phyloP scores from a whole-genome alignment of 2,797 vertebrate genomes.

The Cyprinella venusta region DNA sequence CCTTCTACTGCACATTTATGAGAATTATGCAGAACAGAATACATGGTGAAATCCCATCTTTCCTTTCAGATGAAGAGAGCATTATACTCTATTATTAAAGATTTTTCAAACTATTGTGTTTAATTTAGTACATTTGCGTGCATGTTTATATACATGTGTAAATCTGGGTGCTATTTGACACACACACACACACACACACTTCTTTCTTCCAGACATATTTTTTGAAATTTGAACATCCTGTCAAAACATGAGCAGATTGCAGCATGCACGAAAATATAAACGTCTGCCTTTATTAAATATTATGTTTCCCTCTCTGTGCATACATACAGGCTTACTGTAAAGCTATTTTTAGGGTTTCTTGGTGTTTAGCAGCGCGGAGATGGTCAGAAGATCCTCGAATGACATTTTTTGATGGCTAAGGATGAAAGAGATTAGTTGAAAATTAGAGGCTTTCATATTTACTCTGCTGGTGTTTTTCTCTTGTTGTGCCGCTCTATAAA shows the following conservation, averaged over 20 bases:
- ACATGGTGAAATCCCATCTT: neutral
- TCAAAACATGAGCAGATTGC: conserved; percentile 70
- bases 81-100: neutral
- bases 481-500: conserved; percentile 73
- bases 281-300: conserved; percentile 53
- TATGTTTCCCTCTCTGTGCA: conserved; percentile 39
- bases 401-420: conserved; percentile 9
- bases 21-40: neutral
- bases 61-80: neutral
- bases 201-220: conserved; percentile 49
- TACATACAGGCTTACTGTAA: conserved; percentile 27
- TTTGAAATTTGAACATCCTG: conserved; percentile 67
- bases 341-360: neutral
- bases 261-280: conserved; percentile 38
- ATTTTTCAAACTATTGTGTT: neutral
- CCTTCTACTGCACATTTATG: neutral
- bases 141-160: conserved; percentile 13
- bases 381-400: conserved; percentile 6
- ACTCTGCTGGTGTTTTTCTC: conserved; percentile 62
- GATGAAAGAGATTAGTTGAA: conserved; percentile 40
- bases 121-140: conserved; percentile 6
- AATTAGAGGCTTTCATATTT: conserved; percentile 43
- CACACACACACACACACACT: conserved; percentile 4
- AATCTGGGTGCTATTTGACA: conserved; percentile 13
- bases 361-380: neutral